Base-by-base conservation (phyloP, 2,888 invertebrate genomes). In the Apeira syringaria region DNA sequence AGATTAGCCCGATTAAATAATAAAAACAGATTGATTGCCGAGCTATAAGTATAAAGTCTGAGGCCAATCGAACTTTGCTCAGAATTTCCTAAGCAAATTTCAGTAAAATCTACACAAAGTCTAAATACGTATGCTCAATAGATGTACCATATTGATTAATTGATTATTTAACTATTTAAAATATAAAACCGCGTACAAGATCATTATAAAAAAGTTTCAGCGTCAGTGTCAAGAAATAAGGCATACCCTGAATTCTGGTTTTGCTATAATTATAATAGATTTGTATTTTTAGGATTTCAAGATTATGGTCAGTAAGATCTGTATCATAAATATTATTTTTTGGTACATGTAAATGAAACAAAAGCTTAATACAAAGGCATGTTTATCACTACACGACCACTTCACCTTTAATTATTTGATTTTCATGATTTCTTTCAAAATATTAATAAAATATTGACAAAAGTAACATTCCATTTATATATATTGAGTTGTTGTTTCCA, bases 261-360 rank as follows among this genome's bases (percentile, higher is more conserved):
- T 20, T 35, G 17, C 11, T 25, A 29, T 39, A 9, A 42, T 31
- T 39, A 43, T 46, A 47, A 37, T 24, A 15, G 15, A n/a, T n/a
- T n/a, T n/a, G n/a, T n/a, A n/a, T n/a, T n/a, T n/a, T n/a, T n/a
- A n/a, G n/a, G n/a, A n/a, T 46, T 53, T 44, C 30, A 35, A 41
- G 22, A 24, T 46, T 28, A 47, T 25, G 28, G 42, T 30, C n/a
- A n/a, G n/a, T n/a, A n/a, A 32, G 10, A 41, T 45, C 30, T 46
- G 44, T 31, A 45, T 48, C 31, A 42, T 44, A 48, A 27, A 45
- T 17, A 1, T 25, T n/a, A 27, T 43, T 50, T 53, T 56, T 53
- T 53, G 53, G 56, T 53, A 53, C 44, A 49, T 53, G 50, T 36
- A 50, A 53, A 48, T 31, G 38, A 53, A 47, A 45, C 35, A 53